These are phyloP conservation scores for Planiliza haematocheilus DNA, from an alignment of 2,113 vertebrate genomes.

Conservation along the genomic window DNA sequence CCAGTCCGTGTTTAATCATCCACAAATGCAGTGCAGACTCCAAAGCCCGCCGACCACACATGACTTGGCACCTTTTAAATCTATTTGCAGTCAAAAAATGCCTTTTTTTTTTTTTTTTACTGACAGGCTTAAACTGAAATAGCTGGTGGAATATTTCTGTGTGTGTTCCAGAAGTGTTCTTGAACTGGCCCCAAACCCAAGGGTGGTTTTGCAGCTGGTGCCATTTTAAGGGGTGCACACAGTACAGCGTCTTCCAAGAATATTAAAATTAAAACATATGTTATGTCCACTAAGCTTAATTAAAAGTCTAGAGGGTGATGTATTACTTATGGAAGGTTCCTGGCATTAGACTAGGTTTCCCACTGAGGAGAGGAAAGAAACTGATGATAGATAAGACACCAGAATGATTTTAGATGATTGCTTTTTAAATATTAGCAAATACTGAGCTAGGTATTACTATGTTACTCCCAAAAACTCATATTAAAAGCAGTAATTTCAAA, in stretches of 20 bases:
- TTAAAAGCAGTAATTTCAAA: too few relatives aligned
- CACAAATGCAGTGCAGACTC: constrained; percentile 16
- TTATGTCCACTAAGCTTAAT: neutral
- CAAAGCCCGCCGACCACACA: constrained; percentile 40
- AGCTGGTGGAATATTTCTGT: constrained; percentile 27
- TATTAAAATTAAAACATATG: constrained; percentile 2
- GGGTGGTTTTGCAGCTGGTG: constrained; percentile 22
- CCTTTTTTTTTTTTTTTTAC: constrained; percentile 24
- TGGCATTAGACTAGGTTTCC: constrained; percentile 10
- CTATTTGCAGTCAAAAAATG: constrained; percentile 20
- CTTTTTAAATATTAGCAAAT: neutral
- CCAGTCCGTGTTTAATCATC: neutral
- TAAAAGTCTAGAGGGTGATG: neutral
- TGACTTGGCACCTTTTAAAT: constrained; percentile 38
- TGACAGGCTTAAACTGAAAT: constrained; percentile 20
- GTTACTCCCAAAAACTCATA: too few relatives aligned
- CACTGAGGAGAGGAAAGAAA: neutral
- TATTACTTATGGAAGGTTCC: neutral
- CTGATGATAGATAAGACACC: neutral
- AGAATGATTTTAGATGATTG: neutral
- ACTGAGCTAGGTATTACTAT: neutral
- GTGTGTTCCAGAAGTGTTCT: constrained; percentile 27
- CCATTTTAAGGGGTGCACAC: constrained; percentile 9
- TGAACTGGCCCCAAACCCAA: constrained; percentile 25
- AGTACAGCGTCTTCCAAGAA: neutral